phyloP scores from a whole-genome alignment of 2,797 vertebrate genomes.

The Notamacropus eugenii region DNA sequence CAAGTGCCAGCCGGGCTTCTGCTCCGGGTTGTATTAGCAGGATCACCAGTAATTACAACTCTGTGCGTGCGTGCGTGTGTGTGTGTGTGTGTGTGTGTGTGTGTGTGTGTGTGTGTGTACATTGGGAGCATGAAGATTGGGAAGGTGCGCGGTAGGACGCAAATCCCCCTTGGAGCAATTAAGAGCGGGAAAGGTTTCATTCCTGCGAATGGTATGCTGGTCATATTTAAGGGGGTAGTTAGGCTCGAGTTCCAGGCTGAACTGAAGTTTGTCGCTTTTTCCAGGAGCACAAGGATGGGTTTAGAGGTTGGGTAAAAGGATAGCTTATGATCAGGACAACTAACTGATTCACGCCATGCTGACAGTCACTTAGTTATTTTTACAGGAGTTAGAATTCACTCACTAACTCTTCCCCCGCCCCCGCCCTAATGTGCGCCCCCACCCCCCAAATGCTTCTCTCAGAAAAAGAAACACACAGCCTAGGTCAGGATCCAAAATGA shows the following conservation, averaged over 20 bases:
- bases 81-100: neutral
- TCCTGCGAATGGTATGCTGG: slow-evolving; percentile 72
- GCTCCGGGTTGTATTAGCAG: slow-evolving; percentile 71
- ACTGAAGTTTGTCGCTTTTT: neutral
- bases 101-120: slow-evolving; percentile 43
- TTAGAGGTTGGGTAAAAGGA: too few species aligned
- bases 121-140: slow-evolving; percentile 69
- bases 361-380: neutral
- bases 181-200: slow-evolving; percentile 75
- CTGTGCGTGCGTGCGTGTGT: neutral
- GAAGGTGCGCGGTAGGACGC: slow-evolving; percentile 76
- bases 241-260: slow-evolving; percentile 8
- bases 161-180: slow-evolving; percentile 78
- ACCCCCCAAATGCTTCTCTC: neutral
- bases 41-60: slow-evolving; percentile 67
- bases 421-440: neutral
- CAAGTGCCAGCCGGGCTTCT: slow-evolving; percentile 67
- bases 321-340: neutral
- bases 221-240: slow-evolving; percentile 76
- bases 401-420: neutral
- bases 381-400: neutral
- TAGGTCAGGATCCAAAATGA: neutral
- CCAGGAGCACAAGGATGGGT: neutral
- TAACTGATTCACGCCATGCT: neutral
- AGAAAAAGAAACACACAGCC: neutral